Conservation (phyloP, 2,113 vertebrate species). For the Saccopteryx bilineata region DNA sequence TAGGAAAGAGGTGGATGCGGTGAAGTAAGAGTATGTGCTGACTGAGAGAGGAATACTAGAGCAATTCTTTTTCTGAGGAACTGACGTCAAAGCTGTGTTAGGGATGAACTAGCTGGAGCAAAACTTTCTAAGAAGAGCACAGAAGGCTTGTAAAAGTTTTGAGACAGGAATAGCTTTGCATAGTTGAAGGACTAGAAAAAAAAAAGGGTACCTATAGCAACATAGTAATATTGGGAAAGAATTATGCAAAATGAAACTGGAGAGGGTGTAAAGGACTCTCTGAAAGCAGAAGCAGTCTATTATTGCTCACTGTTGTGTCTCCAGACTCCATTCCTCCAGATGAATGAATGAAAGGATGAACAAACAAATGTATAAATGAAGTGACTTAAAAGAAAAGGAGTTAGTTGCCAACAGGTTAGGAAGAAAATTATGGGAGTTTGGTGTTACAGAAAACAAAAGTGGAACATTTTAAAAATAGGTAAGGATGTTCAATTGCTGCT, state of each 20-base stretch:
- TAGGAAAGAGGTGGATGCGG: background rate
- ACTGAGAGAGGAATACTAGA: background rate
- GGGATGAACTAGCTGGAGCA: background rate
- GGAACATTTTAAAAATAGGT: background rate
- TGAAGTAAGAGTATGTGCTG: background rate
- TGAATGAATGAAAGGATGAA: background rate
- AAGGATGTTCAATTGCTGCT: background rate
- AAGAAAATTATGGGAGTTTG: background rate
- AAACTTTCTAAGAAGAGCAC: background rate
- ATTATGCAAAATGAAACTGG: background rate
- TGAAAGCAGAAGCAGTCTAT: background rate
- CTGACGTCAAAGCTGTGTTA: background rate
- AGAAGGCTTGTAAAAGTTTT: background rate
- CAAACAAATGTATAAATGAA: background rate
- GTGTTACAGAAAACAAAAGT: background rate
- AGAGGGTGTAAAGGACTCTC: background rate
- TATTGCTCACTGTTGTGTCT: background rate
- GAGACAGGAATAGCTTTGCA: background rate
- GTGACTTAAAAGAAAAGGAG: background rate
- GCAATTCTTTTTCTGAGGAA: background rate
- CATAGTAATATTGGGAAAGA: background rate
- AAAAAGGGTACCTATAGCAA: rapidly evolving
- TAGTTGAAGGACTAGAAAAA: background rate
- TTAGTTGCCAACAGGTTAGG: background rate
- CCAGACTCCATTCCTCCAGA: background rate